phyloP scores from a whole-genome alignment of 1,140 invertebrate genomes.

The Leptinotarsa texana region DNA sequence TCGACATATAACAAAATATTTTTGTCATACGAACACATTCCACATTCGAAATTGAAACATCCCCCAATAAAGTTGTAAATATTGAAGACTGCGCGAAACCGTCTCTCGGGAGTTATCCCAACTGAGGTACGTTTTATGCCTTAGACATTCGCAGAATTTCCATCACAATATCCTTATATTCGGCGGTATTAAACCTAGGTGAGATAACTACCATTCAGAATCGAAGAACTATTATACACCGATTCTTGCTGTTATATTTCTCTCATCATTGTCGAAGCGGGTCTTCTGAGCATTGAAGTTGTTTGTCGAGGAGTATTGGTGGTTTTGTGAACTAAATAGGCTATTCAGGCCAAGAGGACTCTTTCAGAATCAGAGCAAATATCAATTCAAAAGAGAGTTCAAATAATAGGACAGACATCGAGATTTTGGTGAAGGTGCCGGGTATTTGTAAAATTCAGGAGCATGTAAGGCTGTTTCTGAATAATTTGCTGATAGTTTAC shows the following conservation, averaged over 20 bases:
- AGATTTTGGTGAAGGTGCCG: too few species aligned
- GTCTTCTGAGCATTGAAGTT: conserved; percentile 3
- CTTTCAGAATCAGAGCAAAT: not conserved
- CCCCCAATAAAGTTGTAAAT: conserved; percentile 1
- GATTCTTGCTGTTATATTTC: not conserved
- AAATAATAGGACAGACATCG: not conserved
- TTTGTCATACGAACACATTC: too few species aligned
- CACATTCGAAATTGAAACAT: not conserved
- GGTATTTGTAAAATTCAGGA: too few species aligned
- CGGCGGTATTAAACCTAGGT: not conserved
- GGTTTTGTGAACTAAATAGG: not conserved
- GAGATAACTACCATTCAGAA: not conserved
- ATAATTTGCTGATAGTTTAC: too few species aligned
- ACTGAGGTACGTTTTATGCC: conserved; percentile 9
- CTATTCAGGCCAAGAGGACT: not conserved
- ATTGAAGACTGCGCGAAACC: conserved; percentile 10
- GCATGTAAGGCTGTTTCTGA: too few species aligned
- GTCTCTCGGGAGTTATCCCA: not conserved
- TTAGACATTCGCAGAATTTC: conserved; percentile 12
- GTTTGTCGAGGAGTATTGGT: not conserved
- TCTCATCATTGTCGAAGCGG: conserved; percentile 10
- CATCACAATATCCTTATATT: conserved; percentile 22
- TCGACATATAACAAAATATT: too few species aligned
- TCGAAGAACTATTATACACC: not conserved
- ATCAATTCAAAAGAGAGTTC: not conserved